Evolutionary conservation across 2,888 invertebrate genomes (phyloP), one percentile per base, ranked within the genome.

Genomic region (Boloria selene): DNA sequence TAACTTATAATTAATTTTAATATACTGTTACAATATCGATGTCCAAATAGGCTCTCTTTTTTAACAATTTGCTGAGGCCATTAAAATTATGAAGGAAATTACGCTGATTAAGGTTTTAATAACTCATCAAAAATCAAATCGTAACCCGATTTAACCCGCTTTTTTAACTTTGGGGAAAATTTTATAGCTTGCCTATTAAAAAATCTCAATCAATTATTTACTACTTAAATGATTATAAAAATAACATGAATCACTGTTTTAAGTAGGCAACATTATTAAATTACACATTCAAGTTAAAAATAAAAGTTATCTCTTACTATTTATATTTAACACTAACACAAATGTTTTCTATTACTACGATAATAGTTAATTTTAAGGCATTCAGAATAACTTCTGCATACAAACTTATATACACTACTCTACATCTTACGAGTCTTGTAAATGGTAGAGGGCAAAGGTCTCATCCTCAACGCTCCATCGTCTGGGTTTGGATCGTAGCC

Each of bases 401-500:
- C 4, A 17, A 14, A 13, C 13, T 2, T 17, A 49, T 59, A 17
- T 59, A 18, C 49, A 59, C 38, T 59, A 31, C 52, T 47, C 18
- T 45, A 53, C 16, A 38, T 22, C 13, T 31, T 53, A 53, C 26
- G 10, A 59, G 17, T 31, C 51, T 14, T 47, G 52, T 59, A 52
- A 49, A 52, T 31, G n/a, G 59, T 58, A 58, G 18, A 47, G 59
- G 52, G 58, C 31, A 38, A 51, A 59, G 64, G 59, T 51, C 51
- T 52, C 47, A 26, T 54, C 52, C 47, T 53, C 58, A 58, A 16
- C 51, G 38, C 59, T 59, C 59, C 38, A 17, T 31, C 17, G 64
- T 59, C 59, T 17, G 49, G 44, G 52, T 52, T 67, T 64, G 67
- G 68, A 56, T 26, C 61, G 26, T 49, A 38, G 68, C 68, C 65